These are phyloP conservation scores for Pseudocheirus occidentalis DNA, from an alignment of 2,797 vertebrate species.

Conservation along the genomic window DNA sequence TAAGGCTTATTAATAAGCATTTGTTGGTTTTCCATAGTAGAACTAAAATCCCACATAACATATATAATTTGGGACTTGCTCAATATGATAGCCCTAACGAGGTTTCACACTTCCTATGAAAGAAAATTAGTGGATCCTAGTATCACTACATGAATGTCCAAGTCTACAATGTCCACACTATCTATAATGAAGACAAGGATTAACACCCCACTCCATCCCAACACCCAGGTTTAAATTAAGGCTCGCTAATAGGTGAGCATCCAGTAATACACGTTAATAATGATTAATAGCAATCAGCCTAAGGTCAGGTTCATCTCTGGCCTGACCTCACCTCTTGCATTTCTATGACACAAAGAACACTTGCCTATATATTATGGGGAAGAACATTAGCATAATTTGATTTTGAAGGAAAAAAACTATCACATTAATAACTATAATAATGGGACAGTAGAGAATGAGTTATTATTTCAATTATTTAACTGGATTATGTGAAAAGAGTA, in stretches of 20 bases:
- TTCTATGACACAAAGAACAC: constrained; percentile 47
- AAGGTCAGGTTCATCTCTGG: constrained; percentile 46
- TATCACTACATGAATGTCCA: constrained; percentile 4
- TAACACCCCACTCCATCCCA: background rate
- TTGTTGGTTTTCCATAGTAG: constrained; percentile 66
- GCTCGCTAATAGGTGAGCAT: constrained; percentile 44
- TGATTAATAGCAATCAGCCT: constrained; percentile 37
- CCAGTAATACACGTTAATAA: constrained; percentile 15
- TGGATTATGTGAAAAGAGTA: constrained; percentile 62
- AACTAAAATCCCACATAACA: constrained; percentile 56
- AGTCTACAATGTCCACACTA: background rate
- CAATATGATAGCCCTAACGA: background rate
- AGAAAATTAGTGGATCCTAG: constrained; percentile 53
- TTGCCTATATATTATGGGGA: constrained; percentile 39
- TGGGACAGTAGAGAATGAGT: constrained; percentile 53
- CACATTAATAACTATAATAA: constrained; percentile 55
- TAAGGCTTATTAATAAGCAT: constrained; percentile 69
- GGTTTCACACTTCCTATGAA: background rate
- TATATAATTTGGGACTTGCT: constrained; percentile 62
- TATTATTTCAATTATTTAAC: constrained; percentile 55
- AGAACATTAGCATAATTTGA: constrained; percentile 55
- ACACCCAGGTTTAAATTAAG: constrained; percentile 43
- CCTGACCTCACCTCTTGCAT: constrained; percentile 6
- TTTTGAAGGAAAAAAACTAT: constrained; percentile 65
- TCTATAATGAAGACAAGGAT: constrained; percentile 67